These are phyloP conservation scores for Brachymystax lenok DNA, from an alignment of 2,797 vertebrate genomes.

Conservation along the genomic window DNA sequence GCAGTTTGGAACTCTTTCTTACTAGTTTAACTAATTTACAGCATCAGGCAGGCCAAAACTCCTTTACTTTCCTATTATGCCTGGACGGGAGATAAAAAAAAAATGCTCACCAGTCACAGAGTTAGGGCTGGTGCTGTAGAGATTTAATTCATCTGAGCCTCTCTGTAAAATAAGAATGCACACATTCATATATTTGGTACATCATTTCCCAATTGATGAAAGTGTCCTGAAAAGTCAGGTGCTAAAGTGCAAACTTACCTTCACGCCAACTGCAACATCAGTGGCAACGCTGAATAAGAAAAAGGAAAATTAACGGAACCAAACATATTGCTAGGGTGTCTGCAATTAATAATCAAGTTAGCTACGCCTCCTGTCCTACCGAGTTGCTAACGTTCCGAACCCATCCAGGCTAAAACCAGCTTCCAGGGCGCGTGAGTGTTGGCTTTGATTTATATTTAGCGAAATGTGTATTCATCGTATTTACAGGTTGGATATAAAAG, in stretches of 20 bases:
- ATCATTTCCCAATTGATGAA: background rate
- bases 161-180: conserved; percentile 73
- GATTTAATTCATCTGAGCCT: conserved; percentile 98
- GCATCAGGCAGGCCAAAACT: no score
- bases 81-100: background rate
- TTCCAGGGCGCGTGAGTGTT: no score
- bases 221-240: background rate
- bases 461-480: no score
- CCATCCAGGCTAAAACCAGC: no score
- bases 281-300: conserved; percentile 80
- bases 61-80: background rate
- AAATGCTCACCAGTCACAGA: conserved; percentile 85
- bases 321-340: background rate
- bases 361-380: no score
- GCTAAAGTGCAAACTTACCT: conserved; percentile 72
- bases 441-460: no score
- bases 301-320: background rate
- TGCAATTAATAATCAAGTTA: no score
- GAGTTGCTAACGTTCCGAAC: no score
- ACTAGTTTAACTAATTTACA: no score
- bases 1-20: no score
- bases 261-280: conserved; percentile 90
- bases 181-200: background rate
- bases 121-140: conserved; percentile 91
- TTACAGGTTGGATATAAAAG: no score